Conservation (phyloP, 2,797 vertebrate species). For the Mormyrops attenuatus region DNA sequence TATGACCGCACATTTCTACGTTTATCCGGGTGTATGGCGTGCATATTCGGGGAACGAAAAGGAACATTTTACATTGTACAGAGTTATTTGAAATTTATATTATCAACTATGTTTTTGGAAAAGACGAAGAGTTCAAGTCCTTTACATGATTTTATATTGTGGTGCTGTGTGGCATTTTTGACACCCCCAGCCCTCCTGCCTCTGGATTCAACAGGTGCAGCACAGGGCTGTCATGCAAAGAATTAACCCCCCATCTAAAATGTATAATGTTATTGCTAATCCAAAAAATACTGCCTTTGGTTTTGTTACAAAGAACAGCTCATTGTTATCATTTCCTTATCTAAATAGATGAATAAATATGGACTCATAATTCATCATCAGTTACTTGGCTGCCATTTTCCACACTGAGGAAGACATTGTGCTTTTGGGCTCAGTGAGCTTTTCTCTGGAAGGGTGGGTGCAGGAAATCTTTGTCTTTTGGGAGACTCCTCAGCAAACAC, state of each 20-base stretch:
- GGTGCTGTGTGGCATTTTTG: background rate
- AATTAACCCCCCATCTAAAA: background rate
- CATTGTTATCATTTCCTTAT: background rate
- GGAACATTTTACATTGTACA: background rate
- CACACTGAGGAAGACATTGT: background rate
- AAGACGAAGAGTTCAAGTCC: background rate
- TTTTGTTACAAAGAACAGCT: background rate
- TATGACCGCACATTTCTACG: background rate
- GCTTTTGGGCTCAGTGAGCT: constrained; percentile 1
- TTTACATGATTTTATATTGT: background rate
- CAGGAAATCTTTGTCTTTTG: constrained; percentile 23
- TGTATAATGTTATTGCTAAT: background rate
- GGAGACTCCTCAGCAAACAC: constrained; percentile 26
- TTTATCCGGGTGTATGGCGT: background rate
- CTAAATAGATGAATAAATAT: background rate
- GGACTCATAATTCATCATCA: background rate
- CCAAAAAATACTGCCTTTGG: background rate
- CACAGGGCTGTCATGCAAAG: background rate
- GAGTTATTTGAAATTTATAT: background rate
- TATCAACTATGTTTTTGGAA: background rate
- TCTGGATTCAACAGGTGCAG: background rate
- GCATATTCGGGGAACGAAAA: background rate
- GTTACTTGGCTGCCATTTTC: background rate
- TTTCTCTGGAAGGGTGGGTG: constrained; percentile 18
- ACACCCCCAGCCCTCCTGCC: background rate